Conservation (phyloP, 2,113 vertebrate species). For the Scomber colias region DNA sequence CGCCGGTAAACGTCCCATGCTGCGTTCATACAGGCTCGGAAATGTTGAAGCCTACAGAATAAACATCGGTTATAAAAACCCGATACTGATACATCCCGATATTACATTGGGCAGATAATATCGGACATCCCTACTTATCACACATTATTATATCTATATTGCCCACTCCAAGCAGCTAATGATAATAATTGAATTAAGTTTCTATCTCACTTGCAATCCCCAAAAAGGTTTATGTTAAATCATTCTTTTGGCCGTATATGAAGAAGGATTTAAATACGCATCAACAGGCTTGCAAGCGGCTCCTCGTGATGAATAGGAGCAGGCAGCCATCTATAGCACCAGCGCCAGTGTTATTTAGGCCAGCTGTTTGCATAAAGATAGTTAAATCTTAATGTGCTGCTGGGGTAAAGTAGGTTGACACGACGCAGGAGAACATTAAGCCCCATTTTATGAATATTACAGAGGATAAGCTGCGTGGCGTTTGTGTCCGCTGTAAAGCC, state of each 20-base stretch:
- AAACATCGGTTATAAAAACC: too few species aligned
- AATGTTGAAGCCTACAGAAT: too few species aligned
- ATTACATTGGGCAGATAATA: too few species aligned
- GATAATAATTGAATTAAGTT: too few species aligned
- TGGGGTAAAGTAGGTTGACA: conserved; percentile 56
- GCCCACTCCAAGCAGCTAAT: too few species aligned
- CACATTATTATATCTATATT: too few species aligned
- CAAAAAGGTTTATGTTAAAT: background rate
- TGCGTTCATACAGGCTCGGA: too few species aligned
- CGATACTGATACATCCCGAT: too few species aligned
- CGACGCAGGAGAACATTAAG: conserved; percentile 36
- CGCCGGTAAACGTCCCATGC: too few species aligned
- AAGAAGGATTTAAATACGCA: conserved; percentile 27
- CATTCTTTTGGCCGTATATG: background rate
- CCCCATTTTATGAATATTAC: conserved; percentile 56
- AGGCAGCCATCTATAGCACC: background rate
- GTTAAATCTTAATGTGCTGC: conserved; percentile 55
- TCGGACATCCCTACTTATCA: too few species aligned
- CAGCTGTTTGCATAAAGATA: conserved; percentile 54
- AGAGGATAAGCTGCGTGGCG: conserved; percentile 51
- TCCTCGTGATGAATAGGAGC: conserved; percentile 9
- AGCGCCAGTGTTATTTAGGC: conserved; percentile 53
- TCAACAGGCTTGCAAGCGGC: conserved; percentile 19
- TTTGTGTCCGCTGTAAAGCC: conserved; percentile 34
- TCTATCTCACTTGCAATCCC: too few species aligned